Evolutionary conservation across 2,888 invertebrate genomes (phyloP), one percentile per base, ranked within the genome.

Genomic region (Cyclophora albipunctata): DNA sequence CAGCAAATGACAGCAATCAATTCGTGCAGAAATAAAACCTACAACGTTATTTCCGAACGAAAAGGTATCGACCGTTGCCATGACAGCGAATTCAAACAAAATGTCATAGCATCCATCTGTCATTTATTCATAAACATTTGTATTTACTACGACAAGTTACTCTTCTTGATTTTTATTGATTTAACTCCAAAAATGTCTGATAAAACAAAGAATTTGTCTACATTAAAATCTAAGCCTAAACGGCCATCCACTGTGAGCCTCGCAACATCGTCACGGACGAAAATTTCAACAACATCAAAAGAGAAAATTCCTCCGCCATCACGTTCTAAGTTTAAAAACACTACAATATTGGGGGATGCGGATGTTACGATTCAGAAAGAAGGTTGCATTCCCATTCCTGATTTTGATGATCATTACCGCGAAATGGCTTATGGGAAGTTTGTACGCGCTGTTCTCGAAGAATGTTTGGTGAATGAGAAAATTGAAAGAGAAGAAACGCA

Each of bases 401-500:
- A 79, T 61, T 80, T 78, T 3, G 82, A 81, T 20, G 59, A 64
- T 0, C 75, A 72, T 50, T 59, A 75, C 45, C 72, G 74, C 4
- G 76, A 84, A 61, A 66, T 81, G 2, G 81, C 81, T 0, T 81
- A 86, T 43, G 81, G 80, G 0, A 80, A 80, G 47, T 83, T 81
- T 52, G 55, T 86, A 7, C 71, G 84, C 0, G 71, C 75, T 0
- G 74, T 87, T 75, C 49, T 88, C 0, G 78, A 81, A 51, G 84
- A 86, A 45, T 82, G 84, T 35, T 44, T 88, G 0, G 65, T 84
- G 0, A 83, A 86, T 3, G 86, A 86, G 6, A 85, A 85, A 58
- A 78, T 86, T 20, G 73, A 80, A 2, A 55, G 79, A 0, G 87
- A 87, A 42, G 80, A 83, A 45, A 82, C 79, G 0, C 64, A 78